These are phyloP conservation scores for Aphelocoma californica DNA, from an alignment of 2,797 vertebrate species.

Conservation along the genomic window DNA sequence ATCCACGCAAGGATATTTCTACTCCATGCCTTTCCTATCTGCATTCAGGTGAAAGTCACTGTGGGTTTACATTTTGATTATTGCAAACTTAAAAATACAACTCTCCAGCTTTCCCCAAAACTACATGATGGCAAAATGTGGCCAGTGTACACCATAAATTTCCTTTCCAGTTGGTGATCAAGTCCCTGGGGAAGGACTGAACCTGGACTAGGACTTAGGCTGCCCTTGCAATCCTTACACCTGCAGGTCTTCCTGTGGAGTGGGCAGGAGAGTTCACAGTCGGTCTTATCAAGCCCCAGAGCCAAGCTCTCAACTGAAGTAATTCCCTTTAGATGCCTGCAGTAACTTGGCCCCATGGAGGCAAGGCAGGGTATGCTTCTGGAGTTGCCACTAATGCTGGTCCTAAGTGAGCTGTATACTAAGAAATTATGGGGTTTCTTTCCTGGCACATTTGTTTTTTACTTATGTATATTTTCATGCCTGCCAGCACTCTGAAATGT, in stretches of 20 bases:
- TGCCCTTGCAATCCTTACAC: neutral
- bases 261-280: neutral
- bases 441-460: neutral
- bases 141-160: neutral
- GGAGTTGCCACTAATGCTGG: neutral
- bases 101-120: neutral
- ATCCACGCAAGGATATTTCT: neutral
- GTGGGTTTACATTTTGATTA: neutral
- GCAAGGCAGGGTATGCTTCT: neutral
- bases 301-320: neutral
- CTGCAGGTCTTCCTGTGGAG: neutral
- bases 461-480: neutral
- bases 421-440: conserved; percentile 5
- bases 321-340: neutral
- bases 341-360: neutral
- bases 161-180: neutral
- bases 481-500: conserved; percentile 24
- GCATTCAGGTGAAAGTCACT: neutral
- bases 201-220: neutral
- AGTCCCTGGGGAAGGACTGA: neutral
- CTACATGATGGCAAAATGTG: neutral
- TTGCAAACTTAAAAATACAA: neutral
- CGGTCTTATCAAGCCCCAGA: neutral
- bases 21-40: neutral
- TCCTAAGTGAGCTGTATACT: neutral